Evolutionary conservation across 2,888 invertebrate genomes (phyloP), one percentile per base, ranked within the genome.

Genomic region (Norana najaformis): DNA sequence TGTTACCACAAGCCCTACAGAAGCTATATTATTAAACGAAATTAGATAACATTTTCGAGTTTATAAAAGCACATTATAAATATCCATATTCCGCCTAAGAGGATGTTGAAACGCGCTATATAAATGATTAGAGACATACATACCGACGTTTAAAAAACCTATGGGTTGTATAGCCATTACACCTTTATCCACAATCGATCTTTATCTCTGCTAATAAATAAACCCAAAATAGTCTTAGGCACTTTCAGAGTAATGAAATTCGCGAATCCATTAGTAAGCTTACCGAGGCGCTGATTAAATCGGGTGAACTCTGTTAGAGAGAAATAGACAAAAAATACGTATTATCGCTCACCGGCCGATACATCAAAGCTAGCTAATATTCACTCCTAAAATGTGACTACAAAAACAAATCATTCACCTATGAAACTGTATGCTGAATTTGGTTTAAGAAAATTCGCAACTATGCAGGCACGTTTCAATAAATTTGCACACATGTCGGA

Each of bases 401-500:
- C 16, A 23, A 69, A 69, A n/a, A 69, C n/a, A 69, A n/a, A 69
- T n/a, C 69, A 69, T 30, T 85, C 37, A 85, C 85, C 85, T 85
- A 37, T 36, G 36, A 85, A 0, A 20, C 85, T 36, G 35, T 85
- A 37, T 16, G 23, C 18, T 35, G 85, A 36, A 85, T 36, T 37
- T 8, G 85, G 85, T 37, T 36, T 37, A 23, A 85, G 85, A 23
- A 85, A 85, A 85, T 85, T 30, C 35, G 85, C 37, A 37, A 35
- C 34, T 36, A 20, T 35, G 35, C 18, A 85, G 37, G 16, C 85
- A 23, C 34, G 34, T 85, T 85, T 85, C 37, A 85, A 85, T 36
- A 85, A 37, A 85, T 85, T 85, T 30, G 85, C 35, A 85, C 35
- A 85, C 85, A 85, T 85, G 85, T 35, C 35, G 18, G 20, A 69